These are phyloP conservation scores for Choloepus hoffmanni DNA, from an alignment of 2,113 vertebrate genomes.

Conservation along the genomic window DNA sequence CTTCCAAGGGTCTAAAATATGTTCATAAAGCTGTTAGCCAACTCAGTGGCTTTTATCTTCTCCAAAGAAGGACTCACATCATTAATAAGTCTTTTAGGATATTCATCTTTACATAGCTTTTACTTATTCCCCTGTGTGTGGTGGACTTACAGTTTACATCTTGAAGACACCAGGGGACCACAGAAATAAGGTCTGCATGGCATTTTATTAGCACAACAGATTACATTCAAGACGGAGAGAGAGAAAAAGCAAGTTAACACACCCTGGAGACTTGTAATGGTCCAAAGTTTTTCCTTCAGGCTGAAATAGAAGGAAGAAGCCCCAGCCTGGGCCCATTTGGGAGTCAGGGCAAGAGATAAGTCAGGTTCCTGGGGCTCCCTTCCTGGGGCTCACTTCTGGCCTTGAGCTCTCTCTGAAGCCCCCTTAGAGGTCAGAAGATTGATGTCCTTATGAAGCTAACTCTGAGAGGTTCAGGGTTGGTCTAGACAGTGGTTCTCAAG, in stretches of 20 bases:
- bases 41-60: slow-evolving; percentile 8
- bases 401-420: background rate
- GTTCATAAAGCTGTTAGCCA: slow-evolving; percentile 60
- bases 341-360: background rate
- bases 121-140: background rate
- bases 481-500: background rate
- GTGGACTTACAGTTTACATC: slow-evolving; percentile 48
- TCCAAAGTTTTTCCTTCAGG: background rate
- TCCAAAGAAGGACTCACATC: slow-evolving; percentile 33
- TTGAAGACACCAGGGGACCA: slow-evolving; percentile 23
- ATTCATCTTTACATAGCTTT: slow-evolving; percentile 37
- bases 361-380: background rate
- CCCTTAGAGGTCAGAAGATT: background rate
- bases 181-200: slow-evolving; percentile 54
- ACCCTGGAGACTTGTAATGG: slow-evolving; percentile 9
- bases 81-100: slow-evolving; percentile 47
- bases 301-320: background rate
- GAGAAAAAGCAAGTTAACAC: background rate
- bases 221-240: slow-evolving; percentile 22
- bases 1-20: slow-evolving; percentile 66
- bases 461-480: background rate
- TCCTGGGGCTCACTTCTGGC: background rate
- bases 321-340: background rate
- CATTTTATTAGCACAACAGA: slow-evolving; percentile 70
- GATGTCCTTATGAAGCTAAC: background rate